Conservation (phyloP, 2,113 vertebrate species). For the Mustelus asterias region DNA sequence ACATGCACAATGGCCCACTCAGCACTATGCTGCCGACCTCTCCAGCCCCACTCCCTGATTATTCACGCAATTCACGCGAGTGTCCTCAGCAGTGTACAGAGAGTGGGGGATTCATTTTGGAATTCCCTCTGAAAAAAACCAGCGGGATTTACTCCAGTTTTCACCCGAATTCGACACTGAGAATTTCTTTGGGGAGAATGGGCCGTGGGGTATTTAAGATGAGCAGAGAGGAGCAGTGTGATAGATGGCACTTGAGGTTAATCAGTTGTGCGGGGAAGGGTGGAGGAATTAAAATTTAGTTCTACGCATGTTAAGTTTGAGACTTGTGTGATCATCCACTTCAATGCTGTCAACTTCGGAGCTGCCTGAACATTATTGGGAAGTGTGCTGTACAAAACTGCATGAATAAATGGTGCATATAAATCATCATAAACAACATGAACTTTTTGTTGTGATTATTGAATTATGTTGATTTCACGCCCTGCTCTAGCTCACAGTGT, state of each 20-base stretch:
- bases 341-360: not conserved
- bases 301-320: not conserved
- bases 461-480: not conserved
- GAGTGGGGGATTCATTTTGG: too few species aligned
- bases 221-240: not conserved
- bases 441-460: not conserved
- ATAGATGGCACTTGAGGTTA: not conserved
- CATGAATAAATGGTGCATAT: not conserved
- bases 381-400: not conserved
- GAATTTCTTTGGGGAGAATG: too few species aligned
- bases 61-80: too few species aligned
- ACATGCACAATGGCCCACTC: too few species aligned
- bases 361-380: not conserved
- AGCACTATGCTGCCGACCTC: too few species aligned
- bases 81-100: too few species aligned
- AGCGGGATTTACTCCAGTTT: too few species aligned
- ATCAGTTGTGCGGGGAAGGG: not conserved
- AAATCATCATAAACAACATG: constrained; percentile 6
- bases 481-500: not conserved
- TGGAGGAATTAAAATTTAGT: not conserved
- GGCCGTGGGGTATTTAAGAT: too few species aligned
- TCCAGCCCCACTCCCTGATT: too few species aligned
- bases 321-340: not conserved
- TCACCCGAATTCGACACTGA: too few species aligned
- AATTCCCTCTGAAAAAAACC: too few species aligned